A percentile compares a stretch with the other conserved stretches of the same genome.
Conservation (phyloP, 2,797 vertebrate species). For the Melanogrammus aeglefinus region DNA sequence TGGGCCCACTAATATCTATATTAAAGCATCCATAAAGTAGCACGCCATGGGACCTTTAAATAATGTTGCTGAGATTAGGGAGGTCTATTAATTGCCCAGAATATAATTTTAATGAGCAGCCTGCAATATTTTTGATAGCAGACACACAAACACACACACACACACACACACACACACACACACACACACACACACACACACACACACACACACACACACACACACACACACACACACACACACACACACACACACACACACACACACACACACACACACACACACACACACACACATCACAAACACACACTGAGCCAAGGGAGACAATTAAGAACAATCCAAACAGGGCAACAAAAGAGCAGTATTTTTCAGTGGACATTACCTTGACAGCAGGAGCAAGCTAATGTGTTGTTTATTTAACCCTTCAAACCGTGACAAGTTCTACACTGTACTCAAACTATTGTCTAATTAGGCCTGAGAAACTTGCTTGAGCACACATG, state of each 20-base stretch:
- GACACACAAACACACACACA: slow-evolving; percentile 37
- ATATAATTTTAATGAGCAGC: slow-evolving; percentile 79
- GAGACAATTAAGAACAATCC: slow-evolving; percentile 72
- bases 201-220: slow-evolving; percentile 38
- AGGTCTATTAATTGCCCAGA: slow-evolving; percentile 76
- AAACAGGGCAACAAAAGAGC: slow-evolving; percentile 50
- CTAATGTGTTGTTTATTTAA: slow-evolving; percentile 25
- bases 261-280: slow-evolving; percentile 8
- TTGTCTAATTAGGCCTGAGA: neutral
- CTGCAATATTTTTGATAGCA: slow-evolving; percentile 70
- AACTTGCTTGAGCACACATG: neutral
- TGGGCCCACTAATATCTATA: too few species aligned
- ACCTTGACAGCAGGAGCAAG: slow-evolving; percentile 43
- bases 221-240: slow-evolving; percentile 12
- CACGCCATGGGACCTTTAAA: slow-evolving; percentile 39
- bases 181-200: slow-evolving; percentile 33
- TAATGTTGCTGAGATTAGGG: slow-evolving; percentile 79
- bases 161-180: slow-evolving; percentile 44
- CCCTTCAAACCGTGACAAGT: slow-evolving; percentile 11
- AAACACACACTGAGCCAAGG: slow-evolving; percentile 46
- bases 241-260: slow-evolving; percentile 15
- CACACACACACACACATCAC: slow-evolving; percentile 16
- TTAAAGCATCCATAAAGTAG: too few species aligned
- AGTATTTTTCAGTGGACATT: slow-evolving; percentile 28
- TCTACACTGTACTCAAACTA: neutral